Base-by-base conservation (phyloP, 2,797 vertebrate genomes). In the Graptemys geographica region DNA sequence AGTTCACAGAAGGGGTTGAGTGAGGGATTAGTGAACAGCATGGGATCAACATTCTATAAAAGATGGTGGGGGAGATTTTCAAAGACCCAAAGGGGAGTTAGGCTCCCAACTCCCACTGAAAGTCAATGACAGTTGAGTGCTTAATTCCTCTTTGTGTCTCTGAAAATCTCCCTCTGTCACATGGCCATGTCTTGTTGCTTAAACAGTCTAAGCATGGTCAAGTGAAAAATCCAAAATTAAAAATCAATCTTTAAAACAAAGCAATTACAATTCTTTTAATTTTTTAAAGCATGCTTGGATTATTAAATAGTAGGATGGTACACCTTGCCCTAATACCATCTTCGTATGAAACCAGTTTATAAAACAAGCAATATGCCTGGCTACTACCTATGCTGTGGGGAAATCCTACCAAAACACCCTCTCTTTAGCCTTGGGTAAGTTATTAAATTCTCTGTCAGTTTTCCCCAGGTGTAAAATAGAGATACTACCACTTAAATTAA, bases 31-130 rank as follows among this genome's bases (percentile, higher is more conserved):
- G 62, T 11, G 2, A 88, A 4, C 56, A 90, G 56, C 18, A 47
- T 0, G 1, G 1, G 25, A 72, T 88, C 5, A 47, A 84, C 88
- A 5, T 44, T 4, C 41, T 33, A 8, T 59, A 69, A 56, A 8
- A 93, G 56, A 88, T 13, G 87, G 3, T 4, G 62, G 57, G 23
- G 57, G 41, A 92, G 62, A 55, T 18, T 82, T 90, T 23, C 62
- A 27, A 93, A 80, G 81, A 52, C 31, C 80, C 69, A 41, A 65
- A n/a, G 0, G 59, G 7, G 89, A 84, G 13, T 72, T 82, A 78
- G 37, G 89, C 6, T 62, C 5, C 33, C 31, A 65, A 18, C 31
- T 65, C 62, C 15, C 8, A 19, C 33, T 65, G 31, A 31, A 65
- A 25, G 16, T 65, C 62, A 65, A n/a, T n/a, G 62, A n/a, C 62